Conservation (phyloP, 1,140 invertebrate genomes). For the Heliconius congener region DNA sequence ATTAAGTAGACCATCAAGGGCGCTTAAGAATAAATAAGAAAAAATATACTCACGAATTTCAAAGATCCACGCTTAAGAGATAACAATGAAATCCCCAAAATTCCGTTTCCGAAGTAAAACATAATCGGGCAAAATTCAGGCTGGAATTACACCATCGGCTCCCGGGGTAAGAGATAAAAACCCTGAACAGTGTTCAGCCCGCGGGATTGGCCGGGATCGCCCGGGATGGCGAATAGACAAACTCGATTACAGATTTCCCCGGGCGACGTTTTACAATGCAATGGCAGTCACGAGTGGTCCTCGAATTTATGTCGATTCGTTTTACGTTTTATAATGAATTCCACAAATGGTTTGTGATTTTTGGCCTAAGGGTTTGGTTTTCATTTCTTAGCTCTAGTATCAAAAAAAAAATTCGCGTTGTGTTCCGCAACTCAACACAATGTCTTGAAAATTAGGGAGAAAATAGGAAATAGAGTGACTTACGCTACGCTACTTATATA, state of each 20-base stretch:
- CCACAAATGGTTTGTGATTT: conserved; percentile 1
- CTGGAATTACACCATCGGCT: conserved; percentile 46
- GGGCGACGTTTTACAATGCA: conserved; percentile 54
- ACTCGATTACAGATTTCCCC: conserved; percentile 68
- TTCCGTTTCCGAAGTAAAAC: conserved; percentile 27
- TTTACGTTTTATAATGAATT: conserved; percentile 11
- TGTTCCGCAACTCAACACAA: neutral
- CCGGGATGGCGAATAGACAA: conserved; percentile 56
- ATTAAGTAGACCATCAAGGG: neutral
- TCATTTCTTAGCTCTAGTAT: too few relatives aligned
- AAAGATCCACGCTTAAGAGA: conserved; percentile 15
- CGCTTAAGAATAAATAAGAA: neutral
- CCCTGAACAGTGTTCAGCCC: conserved; percentile 41
- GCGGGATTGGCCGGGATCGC: conserved; percentile 41
- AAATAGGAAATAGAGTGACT: neutral
- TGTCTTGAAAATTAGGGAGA: neutral
- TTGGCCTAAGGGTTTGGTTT: neutral
- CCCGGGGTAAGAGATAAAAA: conserved; percentile 52
- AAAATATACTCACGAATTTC: neutral
- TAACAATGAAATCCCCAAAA: conserved; percentile 29
- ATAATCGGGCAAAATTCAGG: conserved; percentile 32
- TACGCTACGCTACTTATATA: too few relatives aligned
- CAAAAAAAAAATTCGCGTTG: neutral
- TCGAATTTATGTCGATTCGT: conserved; percentile 37
- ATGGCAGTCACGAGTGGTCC: conserved; percentile 44